Conservation (phyloP, 1,140 invertebrate genomes). For the Rhagoletis pomonella region DNA sequence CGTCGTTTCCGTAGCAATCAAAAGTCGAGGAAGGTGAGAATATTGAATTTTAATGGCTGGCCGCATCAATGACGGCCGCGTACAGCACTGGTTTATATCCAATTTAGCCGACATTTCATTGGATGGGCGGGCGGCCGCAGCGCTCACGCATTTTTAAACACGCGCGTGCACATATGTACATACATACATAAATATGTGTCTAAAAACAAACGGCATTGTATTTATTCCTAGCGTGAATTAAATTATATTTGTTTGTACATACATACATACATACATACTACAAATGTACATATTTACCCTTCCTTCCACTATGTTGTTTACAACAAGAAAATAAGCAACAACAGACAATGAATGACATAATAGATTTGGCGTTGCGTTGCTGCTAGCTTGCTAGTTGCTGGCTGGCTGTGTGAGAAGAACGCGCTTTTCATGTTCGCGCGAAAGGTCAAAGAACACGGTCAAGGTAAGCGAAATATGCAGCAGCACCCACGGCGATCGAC, state of each 20-base stretch:
- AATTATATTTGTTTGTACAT: constrained; percentile 22
- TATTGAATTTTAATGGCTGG: constrained; percentile 37
- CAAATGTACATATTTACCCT: neutral
- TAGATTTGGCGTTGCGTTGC: neutral
- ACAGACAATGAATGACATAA: constrained; percentile 36
- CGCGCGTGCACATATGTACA: neutral
- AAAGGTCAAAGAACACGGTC: constrained; percentile 50
- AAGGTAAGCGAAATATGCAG: constrained; percentile 24
- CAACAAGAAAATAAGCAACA: constrained; percentile 20
- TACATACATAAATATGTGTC: too few species aligned
- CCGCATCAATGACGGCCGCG: neutral
- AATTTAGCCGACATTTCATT: neutral
- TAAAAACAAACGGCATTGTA: neutral
- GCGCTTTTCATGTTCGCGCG: neutral
- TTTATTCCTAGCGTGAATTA: neutral
- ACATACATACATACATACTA: too few species aligned
- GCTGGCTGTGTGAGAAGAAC: neutral
- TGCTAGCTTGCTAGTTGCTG: neutral
- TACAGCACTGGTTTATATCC: constrained; percentile 13
- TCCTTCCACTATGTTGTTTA: neutral
- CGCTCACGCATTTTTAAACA: neutral
- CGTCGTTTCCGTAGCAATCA: neutral
- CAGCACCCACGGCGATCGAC: constrained; percentile 7
- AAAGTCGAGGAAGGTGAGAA: constrained; percentile 41
- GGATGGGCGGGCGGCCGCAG: neutral